These are phyloP conservation scores for Rhinogobio ventralis DNA, from an alignment of 2,797 vertebrate species.

Conservation along the genomic window DNA sequence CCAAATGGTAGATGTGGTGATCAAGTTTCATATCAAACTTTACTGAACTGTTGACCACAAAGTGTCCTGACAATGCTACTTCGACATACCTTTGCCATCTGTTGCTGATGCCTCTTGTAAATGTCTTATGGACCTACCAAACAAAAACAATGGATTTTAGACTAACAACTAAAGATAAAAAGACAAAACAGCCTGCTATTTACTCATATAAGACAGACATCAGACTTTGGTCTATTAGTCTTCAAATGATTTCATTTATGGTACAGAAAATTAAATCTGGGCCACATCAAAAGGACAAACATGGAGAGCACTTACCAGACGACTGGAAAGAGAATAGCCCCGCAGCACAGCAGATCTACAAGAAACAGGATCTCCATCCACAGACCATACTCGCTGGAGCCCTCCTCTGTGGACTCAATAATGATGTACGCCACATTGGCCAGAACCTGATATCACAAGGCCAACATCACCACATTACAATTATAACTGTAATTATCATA, in stretches of 20 bases:
- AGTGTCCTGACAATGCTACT: background rate
- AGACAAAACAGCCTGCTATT: background rate
- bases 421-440: constrained; percentile 89
- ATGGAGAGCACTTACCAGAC: constrained; percentile 77
- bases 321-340: constrained; percentile 88
- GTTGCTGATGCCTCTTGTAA: constrained; percentile 89
- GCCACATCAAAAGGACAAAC: background rate
- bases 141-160: constrained; percentile 14
- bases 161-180: constrained; percentile 13
- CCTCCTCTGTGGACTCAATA: constrained; percentile 88
- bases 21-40: background rate
- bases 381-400: constrained; percentile 82
- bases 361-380: constrained; percentile 89
- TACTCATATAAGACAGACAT: background rate
- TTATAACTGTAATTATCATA: background rate
- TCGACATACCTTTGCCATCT: constrained; percentile 85
- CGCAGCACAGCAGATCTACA: constrained; percentile 87
- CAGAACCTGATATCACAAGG: constrained; percentile 75
- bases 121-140: constrained; percentile 86
- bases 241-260: background rate
- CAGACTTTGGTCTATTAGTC: background rate
- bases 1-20: background rate
- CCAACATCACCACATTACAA: background rate
- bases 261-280: background rate
- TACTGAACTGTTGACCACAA: background rate